Evolutionary conservation across 2,797 vertebrate species (phyloP).

Genomic region (Parauchenoglanis ngamensis): DNA sequence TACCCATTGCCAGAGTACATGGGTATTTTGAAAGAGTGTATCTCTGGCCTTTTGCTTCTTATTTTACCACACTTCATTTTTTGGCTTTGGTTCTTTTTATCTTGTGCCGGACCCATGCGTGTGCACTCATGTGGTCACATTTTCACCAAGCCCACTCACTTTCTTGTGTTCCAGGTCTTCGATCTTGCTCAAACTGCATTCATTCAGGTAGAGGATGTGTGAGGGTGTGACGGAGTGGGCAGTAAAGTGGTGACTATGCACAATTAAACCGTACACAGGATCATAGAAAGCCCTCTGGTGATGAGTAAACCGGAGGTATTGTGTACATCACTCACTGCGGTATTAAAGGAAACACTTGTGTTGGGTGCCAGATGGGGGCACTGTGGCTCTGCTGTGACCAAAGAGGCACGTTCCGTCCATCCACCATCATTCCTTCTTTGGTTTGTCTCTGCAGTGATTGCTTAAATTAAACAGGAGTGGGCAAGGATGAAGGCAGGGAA

Average conservation of each 20-base stretch:
- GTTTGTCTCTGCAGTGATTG: constrained; percentile 64
- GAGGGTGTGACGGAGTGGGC: background rate
- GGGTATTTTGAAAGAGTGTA: background rate
- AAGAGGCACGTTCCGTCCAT: background rate
- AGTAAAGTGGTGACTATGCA: constrained; percentile 17
- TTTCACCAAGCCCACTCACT: background rate
- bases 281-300: constrained; percentile 56
- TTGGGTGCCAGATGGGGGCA: constrained; percentile 70
- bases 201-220: background rate
- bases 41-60: background rate
- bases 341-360: background rate
- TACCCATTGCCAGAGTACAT: background rate
- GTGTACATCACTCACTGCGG: constrained; percentile 27
- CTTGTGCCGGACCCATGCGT: background rate
- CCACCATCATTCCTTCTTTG: constrained; percentile 53
- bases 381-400: constrained; percentile 70
- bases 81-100: constrained; percentile 47
- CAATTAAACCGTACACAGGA: constrained; percentile 44
- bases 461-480: constrained; percentile 70
- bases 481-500: constrained; percentile 56
- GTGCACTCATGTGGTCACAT: background rate
- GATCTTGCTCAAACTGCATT: background rate
- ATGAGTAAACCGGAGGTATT: constrained; percentile 3
- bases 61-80: constrained; percentile 28
- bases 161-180: background rate